phyloP scores from a whole-genome alignment of 2,888 invertebrate genomes.

The Ceraclea dissimilis region DNA sequence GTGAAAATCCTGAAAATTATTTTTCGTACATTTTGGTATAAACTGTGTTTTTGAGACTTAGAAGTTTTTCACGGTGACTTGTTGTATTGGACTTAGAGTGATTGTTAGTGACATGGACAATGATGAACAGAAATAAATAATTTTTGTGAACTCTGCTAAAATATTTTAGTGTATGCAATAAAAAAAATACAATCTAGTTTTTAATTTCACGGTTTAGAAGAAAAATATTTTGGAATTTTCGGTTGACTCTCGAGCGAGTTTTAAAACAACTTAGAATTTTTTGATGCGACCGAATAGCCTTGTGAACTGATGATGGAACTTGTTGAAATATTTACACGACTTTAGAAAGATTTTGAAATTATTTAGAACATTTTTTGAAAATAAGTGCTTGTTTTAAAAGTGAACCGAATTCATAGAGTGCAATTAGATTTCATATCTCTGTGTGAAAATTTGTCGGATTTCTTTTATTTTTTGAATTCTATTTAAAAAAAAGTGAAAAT shows the following conservation, averaged over 20 bases:
- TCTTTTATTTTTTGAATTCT: background rate
- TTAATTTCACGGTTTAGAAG: too few relatives aligned
- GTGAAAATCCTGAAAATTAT: background rate
- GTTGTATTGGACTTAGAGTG: background rate
- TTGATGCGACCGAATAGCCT: constrained; percentile 14
- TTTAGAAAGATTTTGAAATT: background rate
- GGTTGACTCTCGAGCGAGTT: constrained; percentile 3
- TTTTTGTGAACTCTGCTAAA: background rate
- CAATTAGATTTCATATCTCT: background rate
- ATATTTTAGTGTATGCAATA: background rate
- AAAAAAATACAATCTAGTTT: background rate
- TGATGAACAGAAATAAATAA: background rate
- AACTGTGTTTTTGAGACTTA: background rate
- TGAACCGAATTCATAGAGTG: background rate
- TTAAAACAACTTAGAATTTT: background rate
- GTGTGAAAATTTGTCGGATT: background rate
- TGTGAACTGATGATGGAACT: background rate
- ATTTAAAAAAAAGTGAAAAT: constrained; percentile 37
- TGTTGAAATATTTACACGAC: background rate
- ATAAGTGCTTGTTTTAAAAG: constrained; percentile 2
- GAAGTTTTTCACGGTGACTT: background rate
- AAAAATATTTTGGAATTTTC: constrained; percentile 18
- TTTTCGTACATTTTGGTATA: background rate
- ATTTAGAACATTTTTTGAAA: background rate
- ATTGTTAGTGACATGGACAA: background rate